These are phyloP conservation scores for Sebastes iracundus DNA, from an alignment of 2,797 vertebrate species.

Conservation along the genomic window DNA sequence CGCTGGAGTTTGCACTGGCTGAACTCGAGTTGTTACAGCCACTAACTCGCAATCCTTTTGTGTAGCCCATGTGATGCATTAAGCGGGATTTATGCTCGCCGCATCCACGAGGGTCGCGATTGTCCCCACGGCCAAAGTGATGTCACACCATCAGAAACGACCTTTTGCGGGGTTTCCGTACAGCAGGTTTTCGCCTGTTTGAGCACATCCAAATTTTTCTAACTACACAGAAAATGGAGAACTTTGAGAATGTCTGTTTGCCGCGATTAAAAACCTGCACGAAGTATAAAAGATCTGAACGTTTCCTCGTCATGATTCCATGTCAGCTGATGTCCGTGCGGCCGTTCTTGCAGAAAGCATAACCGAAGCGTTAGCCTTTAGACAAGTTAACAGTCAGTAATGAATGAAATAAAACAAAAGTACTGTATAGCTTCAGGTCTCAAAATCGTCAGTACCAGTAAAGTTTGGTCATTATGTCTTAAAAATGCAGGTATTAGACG, in stretches of 20 bases:
- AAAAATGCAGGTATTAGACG: background rate
- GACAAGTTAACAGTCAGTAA: conserved; percentile 4
- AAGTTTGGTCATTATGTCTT: background rate
- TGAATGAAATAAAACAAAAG: conserved; percentile 8
- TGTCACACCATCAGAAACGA: no score
- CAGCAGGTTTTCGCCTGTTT: no score
- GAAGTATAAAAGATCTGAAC: no score
- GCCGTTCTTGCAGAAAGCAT: no score
- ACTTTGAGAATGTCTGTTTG: no score
- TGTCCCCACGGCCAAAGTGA: no score
- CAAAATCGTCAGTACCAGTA: background rate
- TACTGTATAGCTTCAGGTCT: background rate
- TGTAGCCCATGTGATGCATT: background rate
- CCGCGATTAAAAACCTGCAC: accelerated
- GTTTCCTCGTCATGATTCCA: no score
- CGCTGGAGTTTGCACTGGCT: no score
- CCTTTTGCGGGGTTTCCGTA: no score
- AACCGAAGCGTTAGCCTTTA: background rate
- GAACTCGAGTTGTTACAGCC: no score
- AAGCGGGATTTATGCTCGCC: background rate
- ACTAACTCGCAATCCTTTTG: background rate
- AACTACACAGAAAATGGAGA: no score
- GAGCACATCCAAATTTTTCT: accelerated
- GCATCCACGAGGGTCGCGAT: no score
- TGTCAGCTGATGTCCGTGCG: accelerated